Conservation (phyloP, 2,888 invertebrate genomes). For the Tachina fera region DNA sequence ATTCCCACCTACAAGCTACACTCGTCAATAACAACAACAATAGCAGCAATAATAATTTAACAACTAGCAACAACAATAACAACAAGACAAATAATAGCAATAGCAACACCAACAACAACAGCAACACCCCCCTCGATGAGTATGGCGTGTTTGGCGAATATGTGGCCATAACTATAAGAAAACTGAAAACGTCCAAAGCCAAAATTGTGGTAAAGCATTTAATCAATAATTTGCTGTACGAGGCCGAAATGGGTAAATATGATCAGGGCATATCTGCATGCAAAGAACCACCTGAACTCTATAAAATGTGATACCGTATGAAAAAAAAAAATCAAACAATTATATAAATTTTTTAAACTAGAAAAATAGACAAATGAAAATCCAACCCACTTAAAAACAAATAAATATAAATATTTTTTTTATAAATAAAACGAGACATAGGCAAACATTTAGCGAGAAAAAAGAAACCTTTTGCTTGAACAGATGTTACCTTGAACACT, state of each 20-base stretch:
- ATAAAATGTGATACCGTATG: slow-evolving; percentile 78
- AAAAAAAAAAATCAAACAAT: slow-evolving; percentile 38
- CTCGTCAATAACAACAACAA: slow-evolving; percentile 48
- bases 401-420: slow-evolving; percentile 6
- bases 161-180: slow-evolving; percentile 81
- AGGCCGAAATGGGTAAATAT: slow-evolving; percentile 81
- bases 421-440: slow-evolving; percentile 2
- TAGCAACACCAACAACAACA: slow-evolving; percentile 4
- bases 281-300: slow-evolving; percentile 81
- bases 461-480: slow-evolving; percentile 52
- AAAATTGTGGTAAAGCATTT: slow-evolving; percentile 81
- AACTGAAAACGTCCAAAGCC: slow-evolving; percentile 80
- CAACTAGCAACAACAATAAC: slow-evolving; percentile 29
- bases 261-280: slow-evolving; percentile 81
- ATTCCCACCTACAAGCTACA: slow-evolving; percentile 57
- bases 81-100: slow-evolving; percentile 31
- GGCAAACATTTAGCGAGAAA: background rate
- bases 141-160: slow-evolving; percentile 82
- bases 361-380: slow-evolving; percentile 23
- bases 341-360: slow-evolving; percentile 39
- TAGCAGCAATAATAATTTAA: slow-evolving; percentile 45
- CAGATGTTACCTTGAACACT: slow-evolving; percentile 70
- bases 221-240: slow-evolving; percentile 81
- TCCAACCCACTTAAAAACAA: slow-evolving; percentile 9
- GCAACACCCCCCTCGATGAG: slow-evolving; percentile 75